phyloP scores from a whole-genome alignment of 23 tunicate species.

The Phallusia fumigata region DNA sequence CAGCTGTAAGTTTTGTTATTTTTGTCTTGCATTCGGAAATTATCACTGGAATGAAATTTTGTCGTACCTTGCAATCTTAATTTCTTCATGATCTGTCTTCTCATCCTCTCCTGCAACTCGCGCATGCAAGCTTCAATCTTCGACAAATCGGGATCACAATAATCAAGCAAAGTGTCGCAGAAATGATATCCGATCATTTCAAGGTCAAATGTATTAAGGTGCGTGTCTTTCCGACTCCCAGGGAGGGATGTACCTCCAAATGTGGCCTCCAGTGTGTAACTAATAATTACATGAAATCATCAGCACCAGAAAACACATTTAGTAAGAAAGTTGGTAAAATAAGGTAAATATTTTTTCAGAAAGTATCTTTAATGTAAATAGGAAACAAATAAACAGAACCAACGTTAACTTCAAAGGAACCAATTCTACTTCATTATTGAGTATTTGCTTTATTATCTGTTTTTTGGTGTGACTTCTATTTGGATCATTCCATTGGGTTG shows the following conservation, averaged over 20 bases:
- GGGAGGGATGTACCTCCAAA: constrained; percentile 87
- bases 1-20: too few species aligned
- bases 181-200: constrained; percentile 83
- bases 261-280: constrained; percentile 96
- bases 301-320: too few species aligned
- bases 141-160: constrained; percentile 89
- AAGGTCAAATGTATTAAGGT: constrained; percentile 71
- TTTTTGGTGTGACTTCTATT: too few species aligned
- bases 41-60: not conserved
- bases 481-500: too few species aligned
- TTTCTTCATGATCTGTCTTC: constrained; percentile 59
- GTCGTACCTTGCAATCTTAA: constrained; percentile 38
- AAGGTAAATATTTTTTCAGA: too few species aligned
- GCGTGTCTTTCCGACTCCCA: constrained; percentile 76
- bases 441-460: too few species aligned
- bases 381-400: too few species aligned
- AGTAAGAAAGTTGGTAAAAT: too few species aligned
- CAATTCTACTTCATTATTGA: too few species aligned
- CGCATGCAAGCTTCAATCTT: constrained; percentile 65
- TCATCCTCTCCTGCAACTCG: constrained; percentile 76
- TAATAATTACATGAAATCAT: constrained; percentile 11
- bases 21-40: too few species aligned
- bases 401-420: too few species aligned
- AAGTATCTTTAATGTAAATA: too few species aligned
- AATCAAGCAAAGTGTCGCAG: constrained; percentile 92